Evolutionary conservation across 1,140 invertebrate genomes (phyloP), one percentile per base, ranked within the genome.

Genomic region (Harpegnathos saltator): DNA sequence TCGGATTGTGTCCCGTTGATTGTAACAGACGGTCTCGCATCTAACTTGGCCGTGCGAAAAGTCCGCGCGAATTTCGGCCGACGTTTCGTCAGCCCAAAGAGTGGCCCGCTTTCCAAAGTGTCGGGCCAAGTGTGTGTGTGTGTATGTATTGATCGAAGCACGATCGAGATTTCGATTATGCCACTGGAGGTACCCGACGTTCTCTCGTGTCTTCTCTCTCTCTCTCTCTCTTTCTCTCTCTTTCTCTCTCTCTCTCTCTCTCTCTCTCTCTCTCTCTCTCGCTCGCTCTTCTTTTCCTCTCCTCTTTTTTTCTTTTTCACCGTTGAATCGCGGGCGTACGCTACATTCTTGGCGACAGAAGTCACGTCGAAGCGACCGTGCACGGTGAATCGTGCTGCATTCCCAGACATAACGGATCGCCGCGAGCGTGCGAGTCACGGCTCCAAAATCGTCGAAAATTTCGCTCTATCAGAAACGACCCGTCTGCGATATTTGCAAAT

Each of bases 341-440:
- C 56, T 56, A 72, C 68, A 86, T 80, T 87, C 86, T 63, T 48
- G 74, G 56, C 38, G 24, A 72, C 50, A 9, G 63, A 87, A 88
- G 84, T 89, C 81, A 81, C 54, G 48, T 44, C 56, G 88, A 88
- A 89, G 77, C 56, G 71, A 78, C 73, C 81, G 81, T 88, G 78
- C 71, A 52, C 38, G 62, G 44, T 75, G 82, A 88, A 82, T 71
- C 80, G 38, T 44, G 85, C 86, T 91, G 82, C 89, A 91, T 91
- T 91, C 90, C 84, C 84, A 48, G 54, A 85, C 85, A 90, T 91
- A 92, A 92, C 90, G 88, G 91, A 75, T 87, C 69, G 33, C 29
- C 48, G 73, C 71, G 48, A 22, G 58, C 71, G 73, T 19, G 54
- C 14, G 50, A 73, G 19, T 54, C 59, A 69, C 71, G 71, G 50